Evolutionary conservation across 2,113 vertebrate genomes (phyloP).

Genomic region (Grammomys surdaster): DNA sequence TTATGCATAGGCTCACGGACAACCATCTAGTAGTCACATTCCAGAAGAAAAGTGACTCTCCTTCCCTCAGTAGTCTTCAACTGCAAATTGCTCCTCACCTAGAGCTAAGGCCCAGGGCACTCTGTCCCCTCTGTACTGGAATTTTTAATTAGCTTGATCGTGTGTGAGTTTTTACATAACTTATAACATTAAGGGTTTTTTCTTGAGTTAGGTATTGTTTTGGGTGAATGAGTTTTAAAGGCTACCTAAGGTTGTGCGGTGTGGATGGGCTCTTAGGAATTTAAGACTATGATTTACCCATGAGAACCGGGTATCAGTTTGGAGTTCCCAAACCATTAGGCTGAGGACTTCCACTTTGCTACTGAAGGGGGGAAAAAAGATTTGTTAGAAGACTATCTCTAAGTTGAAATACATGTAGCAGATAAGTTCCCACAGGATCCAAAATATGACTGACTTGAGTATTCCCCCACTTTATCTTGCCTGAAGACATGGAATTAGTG

Average conservation of each 20-base stretch:
- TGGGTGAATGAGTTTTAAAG: conserved; percentile 2
- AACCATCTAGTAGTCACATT: background rate
- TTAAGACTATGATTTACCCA: background rate
- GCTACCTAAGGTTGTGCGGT: background rate
- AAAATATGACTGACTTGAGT: background rate
- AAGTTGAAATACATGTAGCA: background rate
- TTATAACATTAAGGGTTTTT: background rate
- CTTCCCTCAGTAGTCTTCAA: background rate
- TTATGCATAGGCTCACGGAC: no score
- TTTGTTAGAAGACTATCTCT: background rate
- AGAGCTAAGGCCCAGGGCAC: background rate
- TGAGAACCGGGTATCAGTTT: background rate
- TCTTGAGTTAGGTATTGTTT: background rate
- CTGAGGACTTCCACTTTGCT: background rate
- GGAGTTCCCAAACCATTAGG: background rate
- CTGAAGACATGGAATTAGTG: background rate
- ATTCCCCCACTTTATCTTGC: background rate
- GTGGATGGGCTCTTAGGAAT: background rate
- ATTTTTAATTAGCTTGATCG: background rate
- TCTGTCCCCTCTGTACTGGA: background rate
- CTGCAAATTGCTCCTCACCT: background rate
- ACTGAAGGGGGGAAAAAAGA: background rate
- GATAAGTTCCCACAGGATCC: background rate
- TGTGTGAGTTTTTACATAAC: background rate
- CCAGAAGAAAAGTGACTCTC: background rate